Evolutionary conservation across 1,140 invertebrate genomes (phyloP), one percentile per base, ranked within the genome.

Genomic region (Drosophila tristis): DNA sequence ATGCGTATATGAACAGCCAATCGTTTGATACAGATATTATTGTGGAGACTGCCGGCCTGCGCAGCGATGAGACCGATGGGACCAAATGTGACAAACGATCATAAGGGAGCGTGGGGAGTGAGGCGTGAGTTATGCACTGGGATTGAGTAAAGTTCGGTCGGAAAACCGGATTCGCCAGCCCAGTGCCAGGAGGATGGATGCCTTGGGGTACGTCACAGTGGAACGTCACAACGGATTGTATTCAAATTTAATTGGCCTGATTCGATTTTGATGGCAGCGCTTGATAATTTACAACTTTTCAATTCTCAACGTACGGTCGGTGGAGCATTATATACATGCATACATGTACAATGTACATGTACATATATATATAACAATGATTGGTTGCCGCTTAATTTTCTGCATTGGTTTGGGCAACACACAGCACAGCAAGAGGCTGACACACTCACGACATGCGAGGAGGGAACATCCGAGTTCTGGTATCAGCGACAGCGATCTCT

Each of bases 221-320:
- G n/a, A n/a, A 43, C 20, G 23, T 70, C 51, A 29, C 53, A 39
- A 11, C 45, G 61, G 77, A 65, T 78, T 82, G 82, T 67, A 90
- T 84, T 80, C 77, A 85, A 86, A 90, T 90, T 90, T 90, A 90
- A 90, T 90, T 90, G 87, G 87, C 84, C 87, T 84, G 80, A 90
- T 90, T 80, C 86, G 82, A 74, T 80, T 80, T 71, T 78, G 87
- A 87, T 90, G 80, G 72, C 61, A 70, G 49, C 66, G 68, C 68
- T 64, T 58, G 81, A 87, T 87, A 89, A 86, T 85, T 85, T 86
- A 77, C 63, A 85, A 86, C 81, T 85, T 86, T 85, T 85, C 80
- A 85, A 85, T 86, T 86, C 85, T 55, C 35, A 39, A 39, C 35
- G 11, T 86, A 77, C 80, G 80, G 72, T 80, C 66, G 66, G 44